phyloP scores from a whole-genome alignment of 2,888 invertebrate species.

The Himalopsyche tibetana region DNA sequence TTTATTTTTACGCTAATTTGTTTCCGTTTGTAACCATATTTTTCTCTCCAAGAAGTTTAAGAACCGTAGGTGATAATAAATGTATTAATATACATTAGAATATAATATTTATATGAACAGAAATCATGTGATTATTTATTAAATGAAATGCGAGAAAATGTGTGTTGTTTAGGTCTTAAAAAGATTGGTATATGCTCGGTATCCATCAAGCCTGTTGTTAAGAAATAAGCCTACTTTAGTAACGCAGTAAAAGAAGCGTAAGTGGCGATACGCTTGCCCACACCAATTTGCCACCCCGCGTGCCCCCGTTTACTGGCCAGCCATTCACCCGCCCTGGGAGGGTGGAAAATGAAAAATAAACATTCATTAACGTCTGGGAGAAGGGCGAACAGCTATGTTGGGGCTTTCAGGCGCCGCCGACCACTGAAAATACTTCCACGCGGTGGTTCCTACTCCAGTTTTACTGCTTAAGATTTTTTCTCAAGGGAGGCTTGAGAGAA shows the following conservation, averaged over 20 bases:
- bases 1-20: too few relatives aligned
- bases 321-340: constrained; percentile 54
- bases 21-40: too few relatives aligned
- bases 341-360: constrained; percentile 64
- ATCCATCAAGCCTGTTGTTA: constrained; percentile 29
- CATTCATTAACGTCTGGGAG: constrained; percentile 59
- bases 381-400: constrained; percentile 43
- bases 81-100: too few relatives aligned
- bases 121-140: too few relatives aligned
- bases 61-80: too few relatives aligned
- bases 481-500: constrained; percentile 16
- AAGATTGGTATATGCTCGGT: constrained; percentile 17
- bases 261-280: constrained; percentile 55
- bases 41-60: too few relatives aligned
- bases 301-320: constrained; percentile 53
- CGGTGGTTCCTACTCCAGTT: neutral
- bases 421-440: constrained; percentile 38
- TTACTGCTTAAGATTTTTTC: constrained; percentile 27
- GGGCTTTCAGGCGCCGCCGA: constrained; percentile 38
- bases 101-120: too few relatives aligned
- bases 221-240: constrained; percentile 47
- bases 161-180: neutral
- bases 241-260: constrained; percentile 60
- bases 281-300: constrained; percentile 19
- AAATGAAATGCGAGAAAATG: too few relatives aligned